Evolutionary conservation across 2,113 vertebrate species (phyloP).

Genomic region (Gadus macrocephalus): DNA sequence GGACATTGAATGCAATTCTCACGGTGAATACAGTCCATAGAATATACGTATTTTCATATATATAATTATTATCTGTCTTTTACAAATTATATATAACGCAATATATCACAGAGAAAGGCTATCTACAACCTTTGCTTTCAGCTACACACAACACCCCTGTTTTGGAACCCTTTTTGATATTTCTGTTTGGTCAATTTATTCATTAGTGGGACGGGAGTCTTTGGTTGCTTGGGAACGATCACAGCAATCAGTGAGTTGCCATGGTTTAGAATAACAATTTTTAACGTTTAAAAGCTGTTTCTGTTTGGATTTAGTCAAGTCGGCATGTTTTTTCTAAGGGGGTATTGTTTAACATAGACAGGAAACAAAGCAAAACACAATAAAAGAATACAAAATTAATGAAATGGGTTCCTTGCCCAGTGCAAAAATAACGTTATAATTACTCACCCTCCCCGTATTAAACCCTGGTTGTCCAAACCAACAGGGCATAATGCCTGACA

Average conservation of each 20-base stretch:
- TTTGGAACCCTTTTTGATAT: slow-evolving; percentile 47
- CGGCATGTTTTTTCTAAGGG: neutral
- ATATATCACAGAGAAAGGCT: slow-evolving; percentile 65
- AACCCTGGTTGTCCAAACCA: neutral
- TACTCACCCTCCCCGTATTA: neutral
- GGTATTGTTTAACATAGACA: neutral
- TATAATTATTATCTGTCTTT: slow-evolving; percentile 74
- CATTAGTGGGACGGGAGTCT: slow-evolving; percentile 59
- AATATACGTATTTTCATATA: slow-evolving; percentile 50
- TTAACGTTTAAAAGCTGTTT: neutral
- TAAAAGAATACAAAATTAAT: slow-evolving; percentile 8
- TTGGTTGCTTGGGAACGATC: slow-evolving; percentile 66
- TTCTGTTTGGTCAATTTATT: slow-evolving; percentile 63
- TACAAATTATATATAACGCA: slow-evolving; percentile 54
- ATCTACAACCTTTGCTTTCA: slow-evolving; percentile 62
- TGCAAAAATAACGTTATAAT: slow-evolving; percentile 1
- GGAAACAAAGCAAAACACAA: slow-evolving; percentile 23
- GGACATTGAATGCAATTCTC: slow-evolving; percentile 52
- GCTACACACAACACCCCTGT: slow-evolving; percentile 53
- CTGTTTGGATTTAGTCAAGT: neutral
- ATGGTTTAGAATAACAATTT: slow-evolving; percentile 24
- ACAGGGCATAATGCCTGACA: neutral
- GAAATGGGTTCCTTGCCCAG: slow-evolving; percentile 1
- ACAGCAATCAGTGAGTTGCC: slow-evolving; percentile 29
- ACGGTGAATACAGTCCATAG: slow-evolving; percentile 64